Evolutionary conservation across 2,113 vertebrate genomes (phyloP), one percentile per base, ranked within the genome.

Genomic region (Phainopepla nitens): DNA sequence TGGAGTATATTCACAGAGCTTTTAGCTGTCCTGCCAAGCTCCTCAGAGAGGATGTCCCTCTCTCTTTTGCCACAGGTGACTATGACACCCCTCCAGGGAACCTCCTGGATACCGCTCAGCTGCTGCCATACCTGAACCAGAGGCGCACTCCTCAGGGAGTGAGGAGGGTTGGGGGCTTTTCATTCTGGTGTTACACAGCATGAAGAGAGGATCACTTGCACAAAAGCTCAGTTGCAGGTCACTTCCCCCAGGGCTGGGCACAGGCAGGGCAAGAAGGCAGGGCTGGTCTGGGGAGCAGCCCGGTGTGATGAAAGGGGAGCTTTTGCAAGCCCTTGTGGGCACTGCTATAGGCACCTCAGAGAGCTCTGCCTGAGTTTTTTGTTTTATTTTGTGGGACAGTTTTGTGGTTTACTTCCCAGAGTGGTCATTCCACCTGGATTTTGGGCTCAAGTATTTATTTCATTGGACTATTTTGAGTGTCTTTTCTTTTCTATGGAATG

Each of bases 261-360:
- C 4, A 7, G 33, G 19, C 50, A 5, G 14, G 80, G 47, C 73
- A 81, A 42, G 66, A 93, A 86, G 68, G 57, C 56, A 69, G 71
- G n/a, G 27, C 57, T 79, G 45, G 13, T 49, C 68, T 2, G 0
- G 9, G 13, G n/a, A n/a, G 17, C 25, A 78, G 77, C 35, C 45
- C 72, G 35, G 18, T 23, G 21, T 89, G 92, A 60, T 68, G 96
- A 88, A 97, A 95, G 28, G 25, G 29, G 45, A 91, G 66, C 24
- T 90, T 76, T 88, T 73, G 87, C 78, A 94, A 94, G 35, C 16
- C 25, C 31, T 58, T 18, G 3, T 39, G 70, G 54, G 51, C 3
- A 4, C 36, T 51, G 27, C 24, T 45, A 9, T 36, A 15, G 1
- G 3, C 4, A 33, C 31, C 73, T 96, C 80, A 49, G 47, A 36